Evolutionary conservation across 1,140 invertebrate genomes (phyloP).

Genomic region (Linepithema humile): DNA sequence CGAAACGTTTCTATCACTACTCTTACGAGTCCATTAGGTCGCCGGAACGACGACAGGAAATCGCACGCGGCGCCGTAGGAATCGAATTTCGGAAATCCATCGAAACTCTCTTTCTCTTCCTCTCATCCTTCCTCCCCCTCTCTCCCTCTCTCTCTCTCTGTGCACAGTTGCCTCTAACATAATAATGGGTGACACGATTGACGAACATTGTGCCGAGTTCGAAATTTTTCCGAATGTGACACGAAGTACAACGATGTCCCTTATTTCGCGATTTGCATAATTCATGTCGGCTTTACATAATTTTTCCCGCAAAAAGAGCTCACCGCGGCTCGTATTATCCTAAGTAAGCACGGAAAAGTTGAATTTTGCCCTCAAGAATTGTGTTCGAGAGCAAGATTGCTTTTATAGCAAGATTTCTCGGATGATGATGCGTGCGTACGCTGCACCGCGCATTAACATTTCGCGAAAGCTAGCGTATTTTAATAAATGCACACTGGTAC

Average conservation of each 20-base stretch:
- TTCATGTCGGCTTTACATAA: background rate
- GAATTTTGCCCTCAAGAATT: background rate
- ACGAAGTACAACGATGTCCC: background rate
- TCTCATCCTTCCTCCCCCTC: too few species aligned
- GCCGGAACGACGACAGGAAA: constrained; percentile 10
- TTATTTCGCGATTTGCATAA: background rate
- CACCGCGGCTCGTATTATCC: background rate
- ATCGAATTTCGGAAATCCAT: constrained; percentile 46
- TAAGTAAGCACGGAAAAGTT: background rate
- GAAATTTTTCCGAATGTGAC: background rate
- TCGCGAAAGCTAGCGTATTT: background rate
- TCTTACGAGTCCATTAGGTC: constrained; percentile 43
- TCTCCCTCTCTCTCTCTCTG: background rate
- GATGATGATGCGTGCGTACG: background rate
- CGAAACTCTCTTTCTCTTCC: background rate
- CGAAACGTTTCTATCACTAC: constrained; percentile 52
- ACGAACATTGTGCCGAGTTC: background rate
- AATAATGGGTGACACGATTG: constrained; percentile 11
- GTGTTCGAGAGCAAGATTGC: background rate
- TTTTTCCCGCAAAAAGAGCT: background rate
- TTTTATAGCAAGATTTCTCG: too few species aligned
- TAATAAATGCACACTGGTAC: background rate
- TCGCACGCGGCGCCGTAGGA: constrained; percentile 21
- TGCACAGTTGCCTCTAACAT: too few species aligned
- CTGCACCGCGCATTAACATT: background rate